Base-by-base conservation (phyloP, 2,797 vertebrate species). In the Lepilemur septentrionalis region DNA sequence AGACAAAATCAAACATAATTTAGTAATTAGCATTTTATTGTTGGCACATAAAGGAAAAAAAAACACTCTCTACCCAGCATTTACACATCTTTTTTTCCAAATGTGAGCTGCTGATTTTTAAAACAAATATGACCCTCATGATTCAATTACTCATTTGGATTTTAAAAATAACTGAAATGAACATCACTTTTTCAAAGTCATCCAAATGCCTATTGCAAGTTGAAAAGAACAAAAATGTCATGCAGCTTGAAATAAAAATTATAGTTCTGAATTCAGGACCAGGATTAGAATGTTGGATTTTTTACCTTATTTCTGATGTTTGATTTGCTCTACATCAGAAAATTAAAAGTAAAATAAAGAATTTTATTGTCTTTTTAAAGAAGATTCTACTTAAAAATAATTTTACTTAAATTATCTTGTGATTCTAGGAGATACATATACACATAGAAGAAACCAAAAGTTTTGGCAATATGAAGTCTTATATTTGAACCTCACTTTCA, bases 121-220 rank as follows among this genome's bases (percentile, higher is more conserved):
- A 65, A 65, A 67, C 25, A 93, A 79, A 76, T 93, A 65, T n/a
- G 22, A 93, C 52, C 18, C 22, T 76, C 35, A 25, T 69, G 25
- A 84, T 69, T 28, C 67, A 84, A 57, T 57, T 70, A 70, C 20
- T 59, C 28, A 92, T 78, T 90, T 75, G 59, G 20, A 65, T 50
- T 94, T 94, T 92, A 63, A 59, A 83, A 88, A 63, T 94, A 94
- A 50, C 10, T 69, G 2, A 73, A 85, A 52, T 10, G 20, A 76
- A 79, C 70, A 69, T 20, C 65, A 82, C 23, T 63, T 91, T 70
- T 63, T 43, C 4, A 61, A 91, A 22, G 86, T 85, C 28, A 86
- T 15, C 22, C 23, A 63, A 67, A 61, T 72, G 6, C 48, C 38
- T 48, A 32, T 23, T 55, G 2, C 5, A 25, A 73, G 11, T 43